These are phyloP conservation scores for Emys orbicularis DNA, from an alignment of 2,797 vertebrate genomes.

Conservation along the genomic window DNA sequence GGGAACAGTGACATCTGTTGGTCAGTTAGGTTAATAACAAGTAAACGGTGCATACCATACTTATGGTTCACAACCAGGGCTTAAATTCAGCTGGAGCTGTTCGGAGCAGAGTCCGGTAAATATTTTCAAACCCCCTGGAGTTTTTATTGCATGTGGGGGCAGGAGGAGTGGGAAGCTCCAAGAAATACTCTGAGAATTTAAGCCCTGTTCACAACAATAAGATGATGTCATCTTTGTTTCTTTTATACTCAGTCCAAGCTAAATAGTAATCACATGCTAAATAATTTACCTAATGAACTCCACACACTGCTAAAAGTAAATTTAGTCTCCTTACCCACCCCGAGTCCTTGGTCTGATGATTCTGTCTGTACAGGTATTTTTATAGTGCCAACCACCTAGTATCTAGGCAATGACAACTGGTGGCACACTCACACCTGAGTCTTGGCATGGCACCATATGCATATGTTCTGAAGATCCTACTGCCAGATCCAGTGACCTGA, in stretches of 20 bases:
- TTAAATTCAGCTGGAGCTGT: too few species aligned
- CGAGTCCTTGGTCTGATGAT: not conserved
- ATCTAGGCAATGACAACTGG: accelerated
- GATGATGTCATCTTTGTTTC: not conserved
- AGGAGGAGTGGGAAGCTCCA: too few species aligned
- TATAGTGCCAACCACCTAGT: not conserved
- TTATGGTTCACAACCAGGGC: not conserved
- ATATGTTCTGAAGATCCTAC: not conserved
- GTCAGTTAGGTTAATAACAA: not conserved
- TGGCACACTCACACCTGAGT: not conserved
- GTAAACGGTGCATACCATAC: not conserved
- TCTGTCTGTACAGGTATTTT: not conserved
- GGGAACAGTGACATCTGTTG: not conserved
- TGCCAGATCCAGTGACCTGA: not conserved
- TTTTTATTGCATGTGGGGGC: too few species aligned
- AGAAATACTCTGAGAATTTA: too few species aligned
- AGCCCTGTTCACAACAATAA: not conserved
- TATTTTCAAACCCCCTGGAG: too few species aligned
- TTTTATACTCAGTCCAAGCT: not conserved
- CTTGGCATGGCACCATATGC: not conserved
- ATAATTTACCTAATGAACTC: not conserved
- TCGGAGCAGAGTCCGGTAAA: too few species aligned
- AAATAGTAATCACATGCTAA: not conserved
- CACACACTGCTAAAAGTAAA: not conserved
- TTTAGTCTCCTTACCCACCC: not conserved